These are phyloP conservation scores for Pseudopipra pipra DNA, from an alignment of 2,113 vertebrate species.

Conservation along the genomic window DNA sequence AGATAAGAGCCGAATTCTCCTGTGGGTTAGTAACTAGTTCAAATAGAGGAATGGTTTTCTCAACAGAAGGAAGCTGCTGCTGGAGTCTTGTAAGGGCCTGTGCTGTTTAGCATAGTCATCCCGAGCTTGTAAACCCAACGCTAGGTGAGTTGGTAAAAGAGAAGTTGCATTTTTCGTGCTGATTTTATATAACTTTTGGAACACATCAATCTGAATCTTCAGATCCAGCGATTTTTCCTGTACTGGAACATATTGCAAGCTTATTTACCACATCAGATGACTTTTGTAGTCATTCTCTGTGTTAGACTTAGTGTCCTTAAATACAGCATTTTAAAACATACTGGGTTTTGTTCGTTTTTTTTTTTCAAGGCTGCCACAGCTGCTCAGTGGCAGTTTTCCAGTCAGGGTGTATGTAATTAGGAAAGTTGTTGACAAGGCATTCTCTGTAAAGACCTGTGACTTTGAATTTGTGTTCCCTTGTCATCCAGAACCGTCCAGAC, in stretches of 20 bases:
- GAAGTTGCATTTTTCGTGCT: not conserved
- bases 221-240: not conserved
- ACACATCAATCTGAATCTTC: not conserved
- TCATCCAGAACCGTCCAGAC: not conserved
- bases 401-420: not conserved
- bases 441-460: not conserved
- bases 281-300: not conserved
- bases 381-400: not conserved
- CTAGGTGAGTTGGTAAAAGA: not conserved
- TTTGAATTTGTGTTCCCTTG: not conserved
- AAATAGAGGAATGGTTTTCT: not conserved
- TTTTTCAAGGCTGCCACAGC: not conserved
- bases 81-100: not conserved
- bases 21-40: not conserved
- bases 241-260: not conserved
- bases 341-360: not conserved
- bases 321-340: not conserved
- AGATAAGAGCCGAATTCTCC: not conserved
- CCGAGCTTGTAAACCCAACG: not conserved
- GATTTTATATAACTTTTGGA: not conserved
- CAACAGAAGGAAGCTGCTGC: not conserved
- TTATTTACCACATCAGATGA: not conserved
- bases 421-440: not conserved
- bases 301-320: not conserved
- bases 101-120: not conserved